Percentiles rank a stretch among this genome's conserved stretches.
Conservation (phyloP, 2,113 vertebrate genomes). For the Alces alces region DNA sequence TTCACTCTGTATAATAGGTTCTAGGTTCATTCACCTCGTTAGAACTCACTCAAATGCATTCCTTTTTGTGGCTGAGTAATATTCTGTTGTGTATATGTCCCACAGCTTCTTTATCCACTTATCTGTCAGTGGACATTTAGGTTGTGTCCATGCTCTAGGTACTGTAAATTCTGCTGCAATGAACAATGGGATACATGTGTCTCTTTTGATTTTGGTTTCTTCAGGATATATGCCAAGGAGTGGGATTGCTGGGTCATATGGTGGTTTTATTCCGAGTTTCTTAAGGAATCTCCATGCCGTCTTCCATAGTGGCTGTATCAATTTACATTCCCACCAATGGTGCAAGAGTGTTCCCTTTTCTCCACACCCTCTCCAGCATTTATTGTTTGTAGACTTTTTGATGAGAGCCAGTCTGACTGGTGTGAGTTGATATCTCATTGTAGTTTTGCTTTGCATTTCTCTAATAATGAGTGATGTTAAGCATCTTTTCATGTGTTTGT, state of each 20-base stretch:
- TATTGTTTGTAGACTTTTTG: neutral
- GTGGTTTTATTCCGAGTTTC: neutral
- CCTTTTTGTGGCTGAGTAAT: neutral
- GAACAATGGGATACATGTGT: neutral
- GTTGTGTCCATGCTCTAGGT: neutral
- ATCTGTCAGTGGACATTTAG: neutral
- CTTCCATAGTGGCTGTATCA: neutral
- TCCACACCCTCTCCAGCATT: neutral
- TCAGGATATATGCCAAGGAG: neutral
- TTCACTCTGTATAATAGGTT: neutral
- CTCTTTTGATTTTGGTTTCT: neutral
- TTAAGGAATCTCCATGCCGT: accelerated
- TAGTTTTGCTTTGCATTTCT: neutral
- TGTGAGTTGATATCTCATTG: neutral
- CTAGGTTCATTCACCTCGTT: neutral
- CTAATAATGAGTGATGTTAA: neutral
- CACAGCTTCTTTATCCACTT: neutral
- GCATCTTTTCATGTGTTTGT: neutral
- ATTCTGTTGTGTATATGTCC: neutral
- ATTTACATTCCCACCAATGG: neutral
- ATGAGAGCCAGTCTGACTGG: neutral
- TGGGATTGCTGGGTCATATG: neutral
- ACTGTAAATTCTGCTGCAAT: neutral
- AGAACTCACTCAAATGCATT: neutral
- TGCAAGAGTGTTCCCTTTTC: neutral